Conservation (phyloP, 2,888 invertebrate species). For the Cryptophagus acutangulus region DNA sequence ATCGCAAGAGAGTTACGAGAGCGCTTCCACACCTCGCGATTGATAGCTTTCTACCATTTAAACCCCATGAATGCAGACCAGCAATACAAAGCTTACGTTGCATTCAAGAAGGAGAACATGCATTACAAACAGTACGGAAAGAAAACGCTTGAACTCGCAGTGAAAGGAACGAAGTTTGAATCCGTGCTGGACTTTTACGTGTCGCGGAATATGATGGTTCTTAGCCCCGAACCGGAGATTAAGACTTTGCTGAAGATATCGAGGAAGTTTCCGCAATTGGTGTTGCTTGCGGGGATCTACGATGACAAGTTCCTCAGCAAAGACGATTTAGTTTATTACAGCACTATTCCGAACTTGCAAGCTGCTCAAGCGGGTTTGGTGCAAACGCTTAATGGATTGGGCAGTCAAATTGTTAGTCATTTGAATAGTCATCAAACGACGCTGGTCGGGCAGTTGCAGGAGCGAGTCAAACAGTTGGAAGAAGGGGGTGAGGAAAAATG, state of each 20-base stretch:
- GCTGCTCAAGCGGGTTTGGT: constrained; percentile 64
- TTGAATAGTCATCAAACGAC: constrained; percentile 64
- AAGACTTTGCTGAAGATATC: constrained; percentile 59
- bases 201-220: constrained; percentile 63
- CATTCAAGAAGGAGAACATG: constrained; percentile 64
- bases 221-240: constrained; percentile 63
- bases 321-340: constrained; percentile 64
- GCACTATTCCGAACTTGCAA: constrained; percentile 61
- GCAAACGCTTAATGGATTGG: constrained; percentile 62
- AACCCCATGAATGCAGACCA: constrained; percentile 67
- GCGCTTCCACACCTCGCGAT: constrained; percentile 65
- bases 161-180: constrained; percentile 64
- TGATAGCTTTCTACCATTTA: constrained; percentile 67
- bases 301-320: constrained; percentile 64
- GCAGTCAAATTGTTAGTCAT: constrained; percentile 59
- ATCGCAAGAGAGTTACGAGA: constrained; percentile 66
- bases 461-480: constrained; percentile 49
- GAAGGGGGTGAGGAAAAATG: constrained; percentile 22
- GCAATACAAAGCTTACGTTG: constrained; percentile 58
- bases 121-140: constrained; percentile 62
- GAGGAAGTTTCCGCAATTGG: constrained; percentile 66
- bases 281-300: constrained; percentile 72
- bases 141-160: constrained; percentile 61
- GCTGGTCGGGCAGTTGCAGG: constrained; percentile 62
- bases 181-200: constrained; percentile 59